Evolutionary conservation across 2,888 invertebrate species (phyloP), one percentile per base, ranked within the genome.

Genomic region (Scrobipalpa costella): DNA sequence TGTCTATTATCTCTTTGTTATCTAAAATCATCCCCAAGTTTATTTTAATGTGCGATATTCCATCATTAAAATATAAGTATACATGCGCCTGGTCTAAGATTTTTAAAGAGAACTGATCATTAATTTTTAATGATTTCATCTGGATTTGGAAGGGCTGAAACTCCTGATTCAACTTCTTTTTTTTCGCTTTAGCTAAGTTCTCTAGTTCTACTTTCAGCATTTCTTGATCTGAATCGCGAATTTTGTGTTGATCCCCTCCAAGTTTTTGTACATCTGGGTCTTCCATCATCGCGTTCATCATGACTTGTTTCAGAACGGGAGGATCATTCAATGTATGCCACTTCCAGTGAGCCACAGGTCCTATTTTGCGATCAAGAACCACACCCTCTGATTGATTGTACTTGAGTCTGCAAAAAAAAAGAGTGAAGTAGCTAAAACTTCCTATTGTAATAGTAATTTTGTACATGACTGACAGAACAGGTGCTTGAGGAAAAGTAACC

Each of bases 1-100:
- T 87, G 76, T 77, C 88, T 71, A 75, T 79, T 74, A 77, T 89
- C 78, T 78, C 90, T 76, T 77, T 83, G 78, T 71, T 90, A 70
- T 75, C 82, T 75, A 84, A 79, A 70, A 61, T 73, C 91, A 83
- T 86, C 69, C 83, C 92, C 74, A 75, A 66, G 66, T 85, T 78
- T 9, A 85, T 57, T 61, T 81, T 85, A 0, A 84, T 40, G 21
- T 64, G 71, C 0, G 66, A 68, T 2, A 65, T 47, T 0, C 77
- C 77, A 36, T 77, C 75, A 63, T 79, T 73, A 66, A 79, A 86
- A 1, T 73, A 9, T 8, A 87, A 63, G 40, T 75, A 68, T n/a
- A 88, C 77, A 40, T 77, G 79, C 0, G 78, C 65, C 62, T 86
- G 87, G 64, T 81, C 78, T 0, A 83, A 55, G 1, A 87, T 71